Conservation (phyloP, 2,888 invertebrate species). For the Axea sp. region DNA sequence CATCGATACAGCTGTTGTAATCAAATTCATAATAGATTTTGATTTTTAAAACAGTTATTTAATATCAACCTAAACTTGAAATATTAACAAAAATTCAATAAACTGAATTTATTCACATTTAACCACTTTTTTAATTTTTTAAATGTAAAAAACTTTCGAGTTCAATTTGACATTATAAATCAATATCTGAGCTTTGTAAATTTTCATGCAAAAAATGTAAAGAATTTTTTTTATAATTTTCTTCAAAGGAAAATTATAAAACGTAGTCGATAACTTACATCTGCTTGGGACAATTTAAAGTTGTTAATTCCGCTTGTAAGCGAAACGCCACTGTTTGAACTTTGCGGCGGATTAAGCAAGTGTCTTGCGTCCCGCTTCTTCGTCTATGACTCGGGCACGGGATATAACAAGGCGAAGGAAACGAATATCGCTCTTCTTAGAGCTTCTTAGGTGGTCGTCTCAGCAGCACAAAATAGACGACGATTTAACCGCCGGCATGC, state of each 20-base stretch:
- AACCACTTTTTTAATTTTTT: no score
- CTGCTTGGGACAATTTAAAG: slow-evolving; percentile 30
- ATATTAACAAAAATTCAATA: no score
- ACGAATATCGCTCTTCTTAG: slow-evolving; percentile 46
- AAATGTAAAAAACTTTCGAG: no score
- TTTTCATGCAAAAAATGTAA: no score
- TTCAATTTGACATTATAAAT: no score
- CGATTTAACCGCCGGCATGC: slow-evolving; percentile 45
- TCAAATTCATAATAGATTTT: no score
- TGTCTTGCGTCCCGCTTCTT: slow-evolving; percentile 28
- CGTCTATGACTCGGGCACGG: slow-evolving; percentile 20
- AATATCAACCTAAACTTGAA: no score
- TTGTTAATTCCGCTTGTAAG: slow-evolving; percentile 24
- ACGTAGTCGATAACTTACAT: slow-evolving; percentile 9
- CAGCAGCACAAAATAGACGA: slow-evolving; percentile 59
- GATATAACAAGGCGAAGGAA: slow-evolving; percentile 27
- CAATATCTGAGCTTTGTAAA: no score
- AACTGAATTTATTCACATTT: no score
- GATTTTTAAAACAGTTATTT: no score
- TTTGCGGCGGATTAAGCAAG: slow-evolving; percentile 29
- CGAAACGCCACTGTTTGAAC: slow-evolving; percentile 23
- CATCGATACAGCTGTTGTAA: no score
- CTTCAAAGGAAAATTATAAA: background rate
- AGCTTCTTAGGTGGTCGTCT: slow-evolving; percentile 62
- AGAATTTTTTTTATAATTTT: no score